A percentile compares a stretch with the other conserved stretches of the same genome.
These are phyloP conservation scores for Tapera naevia DNA, from an alignment of 2,797 vertebrate genomes.

Conservation along the genomic window DNA sequence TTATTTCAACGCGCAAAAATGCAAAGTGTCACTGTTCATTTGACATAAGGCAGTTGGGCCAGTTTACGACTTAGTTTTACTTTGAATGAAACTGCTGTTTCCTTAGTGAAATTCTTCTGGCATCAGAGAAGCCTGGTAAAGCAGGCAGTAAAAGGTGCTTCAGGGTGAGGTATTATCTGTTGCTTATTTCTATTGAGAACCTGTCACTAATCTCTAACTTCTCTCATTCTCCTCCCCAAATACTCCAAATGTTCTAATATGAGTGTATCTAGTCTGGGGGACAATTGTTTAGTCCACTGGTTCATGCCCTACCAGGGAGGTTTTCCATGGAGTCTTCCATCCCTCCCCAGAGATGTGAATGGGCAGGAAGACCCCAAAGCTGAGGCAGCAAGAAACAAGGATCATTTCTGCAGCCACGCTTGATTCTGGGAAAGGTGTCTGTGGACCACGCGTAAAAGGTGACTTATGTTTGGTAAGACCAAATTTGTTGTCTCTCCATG, in stretches of 20 bases:
- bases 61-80: not conserved
- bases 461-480: not conserved
- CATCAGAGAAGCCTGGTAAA: not conserved
- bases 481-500: not conserved
- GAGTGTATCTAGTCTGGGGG: too few species aligned
- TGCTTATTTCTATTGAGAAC: not conserved
- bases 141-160: not conserved
- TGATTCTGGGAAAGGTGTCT: not conserved
- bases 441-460: not conserved
- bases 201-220: not conserved
- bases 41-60: not conserved
- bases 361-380: not conserved
- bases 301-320: not conserved
- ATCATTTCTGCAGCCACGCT: not conserved
- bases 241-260: not conserved
- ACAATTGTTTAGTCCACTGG: not conserved
- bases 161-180: not conserved
- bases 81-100: not conserved
- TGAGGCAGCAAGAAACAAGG: not conserved
- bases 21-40: not conserved
- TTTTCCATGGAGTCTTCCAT: not conserved
- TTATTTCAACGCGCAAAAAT: not conserved
- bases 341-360: rapidly evolving
- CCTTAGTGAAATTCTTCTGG: not conserved
- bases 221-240: not conserved